These are phyloP conservation scores for Amorpha juglandis DNA, from an alignment of 2,888 invertebrate species.

Conservation along the genomic window DNA sequence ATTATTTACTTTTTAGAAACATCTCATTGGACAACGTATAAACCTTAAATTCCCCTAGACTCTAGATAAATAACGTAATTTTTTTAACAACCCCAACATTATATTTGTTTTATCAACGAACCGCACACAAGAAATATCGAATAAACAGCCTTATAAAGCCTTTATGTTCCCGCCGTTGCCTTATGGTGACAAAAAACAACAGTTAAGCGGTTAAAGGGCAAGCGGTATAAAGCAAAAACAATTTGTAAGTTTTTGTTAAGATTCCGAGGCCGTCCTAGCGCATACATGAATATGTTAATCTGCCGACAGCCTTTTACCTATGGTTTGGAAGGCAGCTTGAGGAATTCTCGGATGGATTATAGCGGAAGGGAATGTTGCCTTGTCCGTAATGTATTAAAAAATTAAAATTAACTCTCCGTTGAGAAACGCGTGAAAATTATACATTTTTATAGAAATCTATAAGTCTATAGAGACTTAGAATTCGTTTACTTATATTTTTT, in stretches of 20 bases:
- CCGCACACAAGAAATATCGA: background rate
- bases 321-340: constrained; percentile 34
- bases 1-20: too few species aligned
- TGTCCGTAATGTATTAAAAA: too few species aligned
- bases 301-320: constrained; percentile 48
- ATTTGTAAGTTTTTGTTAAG: constrained; percentile 66
- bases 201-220: constrained; percentile 51
- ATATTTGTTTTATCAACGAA: background rate
- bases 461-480: too few species aligned
- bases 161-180: constrained; percentile 1
- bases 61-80: background rate
- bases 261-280: constrained; percentile 51
- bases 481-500: too few species aligned
- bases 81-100: background rate
- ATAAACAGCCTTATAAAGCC: constrained; percentile 15
- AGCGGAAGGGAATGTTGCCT: too few species aligned
- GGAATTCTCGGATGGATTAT: constrained; percentile 38
- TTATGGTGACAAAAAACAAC: constrained; percentile 16
- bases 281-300: constrained; percentile 64
- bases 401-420: too few species aligned
- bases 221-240: constrained; percentile 63
- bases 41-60: too few species aligned
- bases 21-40: too few species aligned
- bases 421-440: too few species aligned
- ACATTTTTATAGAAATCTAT: too few species aligned